phyloP scores from a whole-genome alignment of 2,888 invertebrate species.

The Dynastes tityus region DNA sequence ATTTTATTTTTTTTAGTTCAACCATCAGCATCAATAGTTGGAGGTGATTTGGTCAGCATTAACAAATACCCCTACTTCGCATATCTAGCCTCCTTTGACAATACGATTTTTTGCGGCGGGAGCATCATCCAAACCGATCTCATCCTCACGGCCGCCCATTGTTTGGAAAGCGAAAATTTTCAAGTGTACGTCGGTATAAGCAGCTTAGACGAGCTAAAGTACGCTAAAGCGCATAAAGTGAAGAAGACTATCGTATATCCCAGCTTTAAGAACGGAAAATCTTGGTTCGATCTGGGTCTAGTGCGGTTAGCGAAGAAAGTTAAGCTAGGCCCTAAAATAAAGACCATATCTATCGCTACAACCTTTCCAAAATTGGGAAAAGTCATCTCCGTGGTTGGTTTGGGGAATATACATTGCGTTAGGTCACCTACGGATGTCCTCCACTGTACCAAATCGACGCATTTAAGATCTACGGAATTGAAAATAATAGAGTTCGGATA shows the following conservation, averaged over 20 bases:
- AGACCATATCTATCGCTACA: not conserved
- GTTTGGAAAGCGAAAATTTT: slow-evolving; percentile 18
- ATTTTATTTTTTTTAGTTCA: slow-evolving; percentile 15
- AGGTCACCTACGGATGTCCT: not conserved
- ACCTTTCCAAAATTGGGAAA: slow-evolving; percentile 5
- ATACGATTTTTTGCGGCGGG: slow-evolving; percentile 39
- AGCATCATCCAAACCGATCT: slow-evolving; percentile 33
- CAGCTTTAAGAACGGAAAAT: slow-evolving; percentile 7
- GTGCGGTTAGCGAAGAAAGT: slow-evolving; percentile 3
- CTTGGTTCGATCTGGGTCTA: slow-evolving; percentile 19
- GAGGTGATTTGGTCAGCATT: not conserved
- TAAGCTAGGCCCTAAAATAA: not conserved
- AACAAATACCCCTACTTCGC: slow-evolving; percentile 21
- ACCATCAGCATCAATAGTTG: slow-evolving; percentile 15
- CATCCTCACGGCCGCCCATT: slow-evolving; percentile 49
- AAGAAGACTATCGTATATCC: slow-evolving; percentile 8
- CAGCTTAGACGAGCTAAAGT: slow-evolving; percentile 5
- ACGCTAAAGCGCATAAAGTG: slow-evolving; percentile 18
- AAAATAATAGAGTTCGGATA: not conserved
- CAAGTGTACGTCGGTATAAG: slow-evolving; percentile 16
- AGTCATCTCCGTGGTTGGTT: not conserved
- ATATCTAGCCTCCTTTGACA: not conserved
- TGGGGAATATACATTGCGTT: not conserved
- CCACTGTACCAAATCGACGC: slow-evolving; percentile 4
- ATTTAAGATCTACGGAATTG: not conserved